Percentiles rank a stretch among this genome's conserved stretches.
Conservation (phyloP, 2,888 invertebrate genomes). For the Thera obeliscata region DNA sequence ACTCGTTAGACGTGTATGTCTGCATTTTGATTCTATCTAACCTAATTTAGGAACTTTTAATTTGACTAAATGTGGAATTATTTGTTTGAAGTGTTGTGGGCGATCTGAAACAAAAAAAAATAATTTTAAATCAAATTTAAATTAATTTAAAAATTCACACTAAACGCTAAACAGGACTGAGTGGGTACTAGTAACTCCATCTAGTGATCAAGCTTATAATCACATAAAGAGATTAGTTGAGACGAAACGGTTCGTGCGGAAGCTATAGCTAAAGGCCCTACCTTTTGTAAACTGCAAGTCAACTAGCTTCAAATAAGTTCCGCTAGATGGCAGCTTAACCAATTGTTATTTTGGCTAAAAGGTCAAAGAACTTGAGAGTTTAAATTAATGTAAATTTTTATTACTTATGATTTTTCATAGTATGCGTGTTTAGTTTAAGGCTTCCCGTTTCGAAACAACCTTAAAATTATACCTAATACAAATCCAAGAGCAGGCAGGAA, state of each 20-base stretch:
- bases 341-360: not conserved
- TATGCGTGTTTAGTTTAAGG: no score
- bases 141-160: no score
- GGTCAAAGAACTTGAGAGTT: not conserved
- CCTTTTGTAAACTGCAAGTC: not conserved
- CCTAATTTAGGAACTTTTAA: slow-evolving; percentile 71
- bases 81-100: slow-evolving; percentile 60
- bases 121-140: not conserved
- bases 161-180: no score
- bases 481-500: no score
- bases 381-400: no score
- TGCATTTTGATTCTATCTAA: slow-evolving; percentile 59
- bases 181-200: slow-evolving; percentile 7
- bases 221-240: slow-evolving; percentile 1
- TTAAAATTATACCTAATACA: no score
- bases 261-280: not conserved
- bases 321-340: slow-evolving; percentile 16
- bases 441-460: no score
- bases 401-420: no score
- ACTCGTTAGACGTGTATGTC: slow-evolving; percentile 80
- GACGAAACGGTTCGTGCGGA: not conserved
- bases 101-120: slow-evolving; percentile 73
- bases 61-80: slow-evolving; percentile 81
- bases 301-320: slow-evolving; percentile 4
- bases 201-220: slow-evolving; percentile 7